These are phyloP conservation scores for Picus viridis DNA, from an alignment of 2,797 vertebrate genomes.

Conservation along the genomic window DNA sequence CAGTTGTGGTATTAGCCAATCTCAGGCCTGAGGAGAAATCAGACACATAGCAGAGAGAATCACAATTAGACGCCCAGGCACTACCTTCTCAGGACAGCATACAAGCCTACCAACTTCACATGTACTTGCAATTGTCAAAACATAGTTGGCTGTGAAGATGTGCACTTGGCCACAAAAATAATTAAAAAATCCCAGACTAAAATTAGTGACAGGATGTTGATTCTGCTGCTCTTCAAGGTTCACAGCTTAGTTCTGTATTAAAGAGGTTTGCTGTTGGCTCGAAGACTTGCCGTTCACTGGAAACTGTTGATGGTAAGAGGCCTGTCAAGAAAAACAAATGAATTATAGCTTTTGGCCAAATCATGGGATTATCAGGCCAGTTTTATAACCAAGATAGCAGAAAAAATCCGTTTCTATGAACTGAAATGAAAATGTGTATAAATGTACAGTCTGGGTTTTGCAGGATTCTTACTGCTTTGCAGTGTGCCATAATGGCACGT, in stretches of 20 bases:
- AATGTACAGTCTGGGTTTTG: background rate
- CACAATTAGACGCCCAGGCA: background rate
- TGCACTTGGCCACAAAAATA: background rate
- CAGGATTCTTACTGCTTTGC: conserved; percentile 16
- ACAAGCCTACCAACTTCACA: background rate
- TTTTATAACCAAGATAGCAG: conserved; percentile 61
- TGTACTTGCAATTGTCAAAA: conserved; percentile 7
- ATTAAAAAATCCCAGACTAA: background rate
- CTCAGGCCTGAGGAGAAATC: background rate
- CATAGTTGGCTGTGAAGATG: background rate
- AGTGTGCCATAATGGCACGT: background rate
- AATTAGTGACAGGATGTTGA: conserved; percentile 7
- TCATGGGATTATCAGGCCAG: conserved; percentile 38
- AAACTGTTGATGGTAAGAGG: conserved; percentile 64
- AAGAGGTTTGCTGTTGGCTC: conserved; percentile 14
- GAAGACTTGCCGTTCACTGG: conserved; percentile 63
- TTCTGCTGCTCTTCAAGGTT: conserved; percentile 3
- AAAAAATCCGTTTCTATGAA: conserved; percentile 34
- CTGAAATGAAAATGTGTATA: conserved; percentile 52
- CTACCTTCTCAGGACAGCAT: background rate
- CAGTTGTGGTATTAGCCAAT: background rate
- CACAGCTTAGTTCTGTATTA: conserved; percentile 11
- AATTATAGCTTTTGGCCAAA: conserved; percentile 54
- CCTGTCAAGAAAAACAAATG: conserved; percentile 60
- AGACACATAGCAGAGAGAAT: background rate